Evolutionary conservation across 2,888 invertebrate genomes (phyloP), one percentile per base, ranked within the genome.

Genomic region (Spicauda simplicius): DNA sequence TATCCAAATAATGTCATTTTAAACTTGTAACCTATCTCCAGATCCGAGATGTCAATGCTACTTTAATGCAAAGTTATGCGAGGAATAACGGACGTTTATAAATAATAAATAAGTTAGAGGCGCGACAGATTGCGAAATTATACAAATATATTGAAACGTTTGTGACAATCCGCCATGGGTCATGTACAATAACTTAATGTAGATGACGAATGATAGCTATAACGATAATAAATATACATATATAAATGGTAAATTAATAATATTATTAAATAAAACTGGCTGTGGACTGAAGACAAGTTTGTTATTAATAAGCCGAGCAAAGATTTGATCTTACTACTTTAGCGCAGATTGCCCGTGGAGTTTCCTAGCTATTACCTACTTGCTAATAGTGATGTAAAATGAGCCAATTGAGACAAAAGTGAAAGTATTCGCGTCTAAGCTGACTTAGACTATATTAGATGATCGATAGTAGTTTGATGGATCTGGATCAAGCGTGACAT

Each of bases 401-500:
- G 48, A 33, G 37, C 60, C 55, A 61, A 61, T 52, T 56, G 52
- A 52, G 61, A 19, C 48, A 19, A 50, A 67, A 67, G 67, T 67
- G 61, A 67, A 67, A 61, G 67, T 56, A 41, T 12, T 25, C 10
- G 50, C 41, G 41, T 53, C 58, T 59, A 16, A 18, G 53, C 8
- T 50, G n/a, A 37, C 50, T 30, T 10, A 18, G 7, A 61, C 52
- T 69, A 69, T 65, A 80, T 80, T 81, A 80, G 82, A 83, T 77
- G 72, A 69, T 73, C 75, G 83, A 85, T 82, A 57, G 62, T 58
- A 77, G 75, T 74, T 71, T 76, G 78, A 80, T 78, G 76, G 77
- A 87, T 88, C 78, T 86, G 84, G 88, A 84, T 77, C 87, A 80
- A 79, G 80, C 85, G 87, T 88, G 88, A 88, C 87, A 81, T 76